phyloP scores from a whole-genome alignment of 2,113 vertebrate species.

The Zosterops japonicus region DNA sequence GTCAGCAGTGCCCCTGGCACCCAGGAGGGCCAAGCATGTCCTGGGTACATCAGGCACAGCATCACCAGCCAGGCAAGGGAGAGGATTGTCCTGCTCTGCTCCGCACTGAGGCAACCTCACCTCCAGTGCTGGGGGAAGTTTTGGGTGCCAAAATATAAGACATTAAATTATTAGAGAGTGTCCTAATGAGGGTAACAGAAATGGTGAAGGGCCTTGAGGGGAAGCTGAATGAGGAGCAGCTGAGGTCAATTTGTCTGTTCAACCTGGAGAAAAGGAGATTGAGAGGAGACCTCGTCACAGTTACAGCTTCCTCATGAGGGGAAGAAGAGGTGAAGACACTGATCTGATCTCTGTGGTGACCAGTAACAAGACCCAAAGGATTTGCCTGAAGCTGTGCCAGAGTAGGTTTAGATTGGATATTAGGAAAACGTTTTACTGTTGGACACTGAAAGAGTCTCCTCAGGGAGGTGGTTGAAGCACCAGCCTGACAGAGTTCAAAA shows the following conservation, averaged over 20 bases:
- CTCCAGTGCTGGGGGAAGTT: accelerated
- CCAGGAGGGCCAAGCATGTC: accelerated
- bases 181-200: not conserved
- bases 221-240: not conserved
- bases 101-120: accelerated
- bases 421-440: not conserved
- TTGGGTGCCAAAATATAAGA: not conserved
- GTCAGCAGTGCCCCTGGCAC: not conserved
- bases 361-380: not conserved
- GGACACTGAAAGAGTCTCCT: not conserved
- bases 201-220: not conserved
- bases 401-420: not conserved
- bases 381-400: not conserved
- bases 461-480: too few species aligned
- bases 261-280: not conserved
- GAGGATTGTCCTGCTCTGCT: not conserved
- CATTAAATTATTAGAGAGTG: not conserved
- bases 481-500: not conserved
- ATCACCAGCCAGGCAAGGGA: not conserved
- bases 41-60: not conserved
- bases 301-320: not conserved
- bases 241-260: not conserved
- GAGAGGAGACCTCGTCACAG: accelerated
- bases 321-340: not conserved
- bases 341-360: not conserved